Conservation (phyloP, 37 sponge, comb jelly and placozoan genomes). For the Halichondria panicea region DNA sequence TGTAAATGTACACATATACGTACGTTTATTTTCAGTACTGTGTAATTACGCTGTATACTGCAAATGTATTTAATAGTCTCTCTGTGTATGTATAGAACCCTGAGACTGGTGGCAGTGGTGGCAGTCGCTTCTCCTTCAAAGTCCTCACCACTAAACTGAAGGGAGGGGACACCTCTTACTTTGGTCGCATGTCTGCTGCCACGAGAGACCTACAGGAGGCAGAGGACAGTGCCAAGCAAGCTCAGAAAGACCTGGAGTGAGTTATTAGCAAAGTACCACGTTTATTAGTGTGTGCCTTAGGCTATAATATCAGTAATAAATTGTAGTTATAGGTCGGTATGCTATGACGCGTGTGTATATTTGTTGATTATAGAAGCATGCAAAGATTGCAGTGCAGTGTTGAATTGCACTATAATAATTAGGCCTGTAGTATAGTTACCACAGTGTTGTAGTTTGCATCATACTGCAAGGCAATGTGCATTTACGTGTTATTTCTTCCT, state of each 20-base stretch:
- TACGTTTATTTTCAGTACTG: not conserved
- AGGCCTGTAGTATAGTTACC: not conserved
- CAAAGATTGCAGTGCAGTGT: not conserved
- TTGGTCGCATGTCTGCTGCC: slow-evolving; percentile 31
- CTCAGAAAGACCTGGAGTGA: slow-evolving; percentile 59
- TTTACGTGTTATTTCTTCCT: not conserved
- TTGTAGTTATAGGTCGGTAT: too few relatives aligned
- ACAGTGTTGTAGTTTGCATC: not conserved
- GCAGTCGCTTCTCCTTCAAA: slow-evolving; percentile 43
- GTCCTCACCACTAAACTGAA: slow-evolving; percentile 24
- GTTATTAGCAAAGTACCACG: too few relatives aligned
- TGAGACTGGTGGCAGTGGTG: slow-evolving; percentile 37
- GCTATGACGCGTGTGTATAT: too few relatives aligned
- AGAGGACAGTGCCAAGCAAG: slow-evolving; percentile 27
- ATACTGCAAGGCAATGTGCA: not conserved
- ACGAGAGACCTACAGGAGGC: slow-evolving; percentile 53
- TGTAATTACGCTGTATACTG: too few relatives aligned
- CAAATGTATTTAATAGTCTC: too few relatives aligned
- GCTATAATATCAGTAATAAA: not conserved
- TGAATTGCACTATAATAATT: not conserved
- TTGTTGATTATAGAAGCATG: too few relatives aligned
- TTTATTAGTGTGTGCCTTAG: not conserved
- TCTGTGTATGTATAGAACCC: slow-evolving; percentile 17
- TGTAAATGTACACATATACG: not conserved
- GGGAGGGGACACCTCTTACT: slow-evolving; percentile 61